phyloP scores from a whole-genome alignment of 1,140 invertebrate genomes.

The Bombus sylvicola region DNA sequence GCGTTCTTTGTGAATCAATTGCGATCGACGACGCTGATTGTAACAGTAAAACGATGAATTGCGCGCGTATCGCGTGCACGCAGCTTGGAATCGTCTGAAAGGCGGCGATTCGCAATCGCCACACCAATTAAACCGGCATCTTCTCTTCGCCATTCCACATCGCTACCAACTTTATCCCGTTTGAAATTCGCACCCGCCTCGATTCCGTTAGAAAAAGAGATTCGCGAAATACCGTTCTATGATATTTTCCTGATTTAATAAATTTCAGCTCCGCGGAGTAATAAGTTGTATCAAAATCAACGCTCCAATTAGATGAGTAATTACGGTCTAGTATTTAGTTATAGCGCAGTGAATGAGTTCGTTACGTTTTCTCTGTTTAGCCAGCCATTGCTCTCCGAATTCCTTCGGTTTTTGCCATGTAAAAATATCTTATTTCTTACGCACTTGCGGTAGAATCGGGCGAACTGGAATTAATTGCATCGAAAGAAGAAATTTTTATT shows the following conservation, averaged over 20 bases:
- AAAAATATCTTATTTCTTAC: neutral
- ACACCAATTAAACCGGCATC: neutral
- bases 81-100: neutral
- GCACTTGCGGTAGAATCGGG: too few relatives aligned
- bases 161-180: neutral
- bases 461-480: neutral
- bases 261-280: neutral
- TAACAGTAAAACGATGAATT: constrained; percentile 33
- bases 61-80: constrained; percentile 1
- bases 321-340: neutral
- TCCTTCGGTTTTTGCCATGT: neutral
- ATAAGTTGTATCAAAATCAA: neutral
- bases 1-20: constrained; percentile 26
- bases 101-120: neutral
- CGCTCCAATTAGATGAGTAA: constrained; percentile 22
- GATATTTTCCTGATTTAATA: neutral
- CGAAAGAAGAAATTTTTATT: too few relatives aligned
- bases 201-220: constrained; percentile 1
- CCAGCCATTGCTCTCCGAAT: neutral
- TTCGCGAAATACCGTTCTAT: neutral
- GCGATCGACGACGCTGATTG: constrained; percentile 4
- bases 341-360: neutral
- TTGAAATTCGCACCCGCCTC: neutral
- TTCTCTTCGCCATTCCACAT: neutral
- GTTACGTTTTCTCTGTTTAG: constrained; percentile 3